These are phyloP conservation scores for Decapterus maruadsi DNA, from an alignment of 2,797 vertebrate species.

Conservation along the genomic window DNA sequence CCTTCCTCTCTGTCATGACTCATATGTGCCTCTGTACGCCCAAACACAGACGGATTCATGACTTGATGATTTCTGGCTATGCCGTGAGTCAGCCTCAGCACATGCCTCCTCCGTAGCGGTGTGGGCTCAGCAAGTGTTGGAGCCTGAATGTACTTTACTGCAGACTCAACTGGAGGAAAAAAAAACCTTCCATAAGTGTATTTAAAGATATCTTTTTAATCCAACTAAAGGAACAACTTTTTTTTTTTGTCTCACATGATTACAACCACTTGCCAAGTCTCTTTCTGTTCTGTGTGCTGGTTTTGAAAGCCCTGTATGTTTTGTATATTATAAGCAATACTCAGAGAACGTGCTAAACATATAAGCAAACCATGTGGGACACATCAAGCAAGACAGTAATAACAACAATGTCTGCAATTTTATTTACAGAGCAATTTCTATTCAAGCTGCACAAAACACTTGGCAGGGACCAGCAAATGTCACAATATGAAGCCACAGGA, in stretches of 20 bases:
- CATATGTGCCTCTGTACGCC: constrained; percentile 77
- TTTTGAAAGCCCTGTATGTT: neutral
- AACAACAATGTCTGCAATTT: neutral
- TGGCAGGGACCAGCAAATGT: neutral
- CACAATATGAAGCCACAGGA: neutral
- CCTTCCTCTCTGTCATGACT: constrained; percentile 65
- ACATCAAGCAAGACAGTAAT: neutral
- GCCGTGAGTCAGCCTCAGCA: constrained; percentile 76
- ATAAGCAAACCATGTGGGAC: neutral
- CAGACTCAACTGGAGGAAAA: constrained; percentile 12
- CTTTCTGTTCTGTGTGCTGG: neutral
- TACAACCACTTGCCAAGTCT: neutral
- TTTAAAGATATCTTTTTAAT: neutral
- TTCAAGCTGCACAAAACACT: neutral
- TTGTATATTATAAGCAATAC: no score
- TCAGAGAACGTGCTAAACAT: neutral
- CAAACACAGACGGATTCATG: constrained; percentile 79
- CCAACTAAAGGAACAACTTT: neutral
- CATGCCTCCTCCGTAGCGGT: constrained; percentile 75
- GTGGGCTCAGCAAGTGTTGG: constrained; percentile 73
- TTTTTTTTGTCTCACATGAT: neutral
- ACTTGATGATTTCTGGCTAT: constrained; percentile 78
- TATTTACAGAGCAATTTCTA: neutral
- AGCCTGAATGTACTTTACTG: constrained; percentile 47
- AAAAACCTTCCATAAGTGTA: neutral